Base-by-base conservation (phyloP, 2,113 vertebrate species). In the Telmatochromis sp. region DNA sequence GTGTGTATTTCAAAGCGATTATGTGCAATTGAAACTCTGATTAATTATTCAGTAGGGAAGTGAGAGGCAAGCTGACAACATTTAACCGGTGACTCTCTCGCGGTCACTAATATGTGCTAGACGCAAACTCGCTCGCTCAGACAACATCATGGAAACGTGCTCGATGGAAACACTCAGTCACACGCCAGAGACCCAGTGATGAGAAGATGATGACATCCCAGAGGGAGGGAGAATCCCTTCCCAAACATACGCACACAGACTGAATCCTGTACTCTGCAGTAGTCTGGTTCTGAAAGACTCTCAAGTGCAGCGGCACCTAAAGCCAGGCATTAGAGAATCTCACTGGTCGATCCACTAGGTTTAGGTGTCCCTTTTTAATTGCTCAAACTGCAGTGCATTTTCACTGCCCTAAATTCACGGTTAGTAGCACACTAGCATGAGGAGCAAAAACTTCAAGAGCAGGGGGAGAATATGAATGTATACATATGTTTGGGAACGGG, bases 31-130 rank as follows among this genome's bases (percentile, higher is more conserved):
- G 92, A 95, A 94, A 93, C 92, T 95, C 81, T 10, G 82, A 95
- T 96, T 88, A 95, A 96, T 95, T 94, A 96, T 96, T 96, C 89
- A 96, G 53, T 51, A 85, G 93, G 85, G 84, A 82, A 90, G 91
- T 93, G 92, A 89, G 94, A 90, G 87, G 89, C 81, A 83, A 91
- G 92, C 83, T 83, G 78, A 82, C 85, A 93, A 81, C 91, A 87
- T 93, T 95, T 93, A 93, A 93, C 93, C 89, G 33, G 89, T 82
- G 90, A 86, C 85, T 91, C 85, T 91, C 83, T 89, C 80, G 82
- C 83, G 91, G 93, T 91, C 89, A 91, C 75, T 89, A 54, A 91
- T 83, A 91, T 83, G 78, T 81, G 87, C 53, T 21, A 75, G 81
- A 86, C 15, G 9, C 40, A 47, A 90, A 91, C 84, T 85, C 42